Evolutionary conservation across 37 sponge, comb jelly and placozoan genomes (phyloP).

Genomic region (Chondrilla cf. caribensis): DNA sequence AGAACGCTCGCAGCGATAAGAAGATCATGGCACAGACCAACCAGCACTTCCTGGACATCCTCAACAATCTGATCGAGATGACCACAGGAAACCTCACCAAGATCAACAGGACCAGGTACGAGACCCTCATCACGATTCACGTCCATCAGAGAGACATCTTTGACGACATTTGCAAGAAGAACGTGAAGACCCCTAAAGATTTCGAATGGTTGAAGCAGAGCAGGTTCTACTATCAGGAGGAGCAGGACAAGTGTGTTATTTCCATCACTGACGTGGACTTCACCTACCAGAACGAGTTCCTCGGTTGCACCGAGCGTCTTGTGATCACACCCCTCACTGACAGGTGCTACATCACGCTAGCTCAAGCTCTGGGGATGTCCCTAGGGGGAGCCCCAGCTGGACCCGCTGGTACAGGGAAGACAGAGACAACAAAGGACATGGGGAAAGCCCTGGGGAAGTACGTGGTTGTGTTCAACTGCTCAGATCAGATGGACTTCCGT

Average conservation of each 20-base stretch:
- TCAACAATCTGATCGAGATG: constrained; percentile 85
- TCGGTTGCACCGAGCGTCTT: constrained; percentile 96
- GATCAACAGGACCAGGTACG: constrained; percentile 84
- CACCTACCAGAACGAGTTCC: constrained; percentile 97
- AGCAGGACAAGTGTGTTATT: constrained; percentile 75
- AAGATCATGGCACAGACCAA: constrained; percentile 86
- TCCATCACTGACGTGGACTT: constrained; percentile 98
- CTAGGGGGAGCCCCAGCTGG: constrained; percentile 99
- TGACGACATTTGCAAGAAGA: constrained; percentile 68
- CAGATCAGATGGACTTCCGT: constrained; percentile 99
- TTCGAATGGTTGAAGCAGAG: constrained; percentile 99
- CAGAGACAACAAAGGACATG: constrained; percentile 98
- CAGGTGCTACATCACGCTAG: constrained; percentile 97
- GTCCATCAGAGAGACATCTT: constrained; percentile 99
- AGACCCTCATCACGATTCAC: constrained; percentile 98
- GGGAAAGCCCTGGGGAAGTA: constrained; percentile 96
- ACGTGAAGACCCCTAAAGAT: constrained; percentile 78
- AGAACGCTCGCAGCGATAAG: constrained; percentile 82
- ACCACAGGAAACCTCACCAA: constrained; percentile 87
- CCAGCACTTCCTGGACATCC: constrained; percentile 80
- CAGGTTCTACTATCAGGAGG: constrained; percentile 96
- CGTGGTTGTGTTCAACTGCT: constrained; percentile 99
- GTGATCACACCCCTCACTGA: constrained; percentile 99
- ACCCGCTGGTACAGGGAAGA: constrained; percentile 94
- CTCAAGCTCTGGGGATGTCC: constrained; percentile 97